Conservation (phyloP, 2,797 vertebrate species). For the Sebastes oblongus region DNA sequence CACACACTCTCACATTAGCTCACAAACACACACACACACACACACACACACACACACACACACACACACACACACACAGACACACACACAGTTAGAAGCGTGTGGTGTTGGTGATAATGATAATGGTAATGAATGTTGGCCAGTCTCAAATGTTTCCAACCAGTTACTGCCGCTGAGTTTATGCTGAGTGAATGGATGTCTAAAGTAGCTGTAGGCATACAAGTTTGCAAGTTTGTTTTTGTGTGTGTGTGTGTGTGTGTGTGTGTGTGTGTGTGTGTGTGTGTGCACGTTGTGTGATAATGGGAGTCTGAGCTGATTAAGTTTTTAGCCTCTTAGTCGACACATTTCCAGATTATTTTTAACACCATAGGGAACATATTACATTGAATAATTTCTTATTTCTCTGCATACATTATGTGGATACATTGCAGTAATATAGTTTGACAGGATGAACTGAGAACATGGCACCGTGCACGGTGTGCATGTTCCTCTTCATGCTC, state of each 20-base stretch:
- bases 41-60: not conserved
- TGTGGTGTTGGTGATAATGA: constrained; percentile 73
- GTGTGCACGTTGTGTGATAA: constrained; percentile 20
- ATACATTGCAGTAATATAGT: constrained; percentile 7
- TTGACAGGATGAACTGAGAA: not conserved
- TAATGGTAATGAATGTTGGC: constrained; percentile 81
- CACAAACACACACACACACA: constrained; percentile 2
- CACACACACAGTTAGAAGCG: constrained; percentile 30
- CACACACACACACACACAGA: too few relatives aligned
- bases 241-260: constrained; percentile 16
- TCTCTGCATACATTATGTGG: constrained; percentile 14
- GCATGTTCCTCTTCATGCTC: not conserved
- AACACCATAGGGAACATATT: constrained; percentile 10
- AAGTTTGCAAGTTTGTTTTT: constrained; percentile 30
- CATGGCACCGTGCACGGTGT: not conserved
- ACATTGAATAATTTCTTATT: constrained; percentile 8
- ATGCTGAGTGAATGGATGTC: constrained; percentile 64
- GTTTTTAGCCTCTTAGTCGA: constrained; percentile 23
- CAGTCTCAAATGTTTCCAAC: constrained; percentile 67
- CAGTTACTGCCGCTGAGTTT: constrained; percentile 71
- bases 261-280: not conserved
- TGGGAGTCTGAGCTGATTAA: constrained; percentile 45
- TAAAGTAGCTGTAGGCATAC: constrained; percentile 49
- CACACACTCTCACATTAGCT: constrained; percentile 39
- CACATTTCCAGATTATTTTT: constrained; percentile 8